These are phyloP conservation scores for Tinea semifulvella DNA, from an alignment of 2,888 invertebrate genomes.

Conservation along the genomic window DNA sequence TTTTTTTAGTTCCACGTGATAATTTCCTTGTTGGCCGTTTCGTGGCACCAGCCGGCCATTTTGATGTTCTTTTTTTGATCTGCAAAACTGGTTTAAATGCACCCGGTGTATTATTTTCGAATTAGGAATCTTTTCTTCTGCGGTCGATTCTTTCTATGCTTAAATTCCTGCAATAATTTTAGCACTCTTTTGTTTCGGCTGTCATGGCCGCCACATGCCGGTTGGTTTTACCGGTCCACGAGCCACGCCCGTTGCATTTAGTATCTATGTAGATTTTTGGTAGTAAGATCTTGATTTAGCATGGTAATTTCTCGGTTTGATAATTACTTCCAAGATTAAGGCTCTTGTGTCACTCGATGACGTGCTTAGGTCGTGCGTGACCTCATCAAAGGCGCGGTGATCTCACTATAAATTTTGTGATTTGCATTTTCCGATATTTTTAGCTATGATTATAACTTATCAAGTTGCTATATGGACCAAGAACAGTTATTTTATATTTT, in stretches of 20 bases:
- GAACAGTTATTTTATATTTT: too few species aligned
- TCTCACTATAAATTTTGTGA: too few species aligned
- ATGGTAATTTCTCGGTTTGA: neutral
- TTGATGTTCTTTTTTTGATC: constrained; percentile 6
- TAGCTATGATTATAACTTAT: too few species aligned
- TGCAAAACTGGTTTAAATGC: neutral
- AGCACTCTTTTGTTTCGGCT: constrained; percentile 23
- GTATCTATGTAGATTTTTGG: too few species aligned
- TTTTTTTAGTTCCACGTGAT: constrained; percentile 28
- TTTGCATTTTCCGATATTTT: too few species aligned
- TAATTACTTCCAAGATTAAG: neutral
- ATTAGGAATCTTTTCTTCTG: constrained; percentile 6
- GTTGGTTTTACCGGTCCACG: too few species aligned
- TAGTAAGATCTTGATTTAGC: neutral
- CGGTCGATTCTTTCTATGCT: neutral
- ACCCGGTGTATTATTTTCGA: neutral
- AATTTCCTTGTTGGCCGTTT: constrained; percentile 35
- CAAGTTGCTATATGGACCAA: too few species aligned
- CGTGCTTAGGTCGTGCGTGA: constrained; percentile 25
- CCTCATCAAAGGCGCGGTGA: constrained; percentile 28
- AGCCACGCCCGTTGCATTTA: constrained; percentile 15
- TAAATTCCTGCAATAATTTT: constrained; percentile 20
- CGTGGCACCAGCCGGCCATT: constrained; percentile 19
- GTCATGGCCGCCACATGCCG: constrained; percentile 26
- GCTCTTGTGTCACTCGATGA: constrained; percentile 21